Evolutionary conservation across 1,140 invertebrate genomes (phyloP).

Genomic region (Drosophila auraria): DNA sequence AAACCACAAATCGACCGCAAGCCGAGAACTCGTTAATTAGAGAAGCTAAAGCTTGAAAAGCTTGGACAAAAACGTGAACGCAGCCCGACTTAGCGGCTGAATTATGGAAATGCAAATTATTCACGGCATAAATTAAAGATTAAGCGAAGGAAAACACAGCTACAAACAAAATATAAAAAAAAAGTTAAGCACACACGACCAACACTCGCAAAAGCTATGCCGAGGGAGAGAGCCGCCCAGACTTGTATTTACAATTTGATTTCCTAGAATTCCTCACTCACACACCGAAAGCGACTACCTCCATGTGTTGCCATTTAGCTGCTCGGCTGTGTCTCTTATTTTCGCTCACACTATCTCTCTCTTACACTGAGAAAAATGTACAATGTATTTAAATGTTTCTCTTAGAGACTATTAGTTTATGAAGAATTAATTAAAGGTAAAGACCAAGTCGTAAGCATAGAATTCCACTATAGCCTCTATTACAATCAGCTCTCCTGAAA

Average conservation of each 20-base stretch:
- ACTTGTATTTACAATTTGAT: slow-evolving; percentile 64
- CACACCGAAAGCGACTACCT: slow-evolving; percentile 34
- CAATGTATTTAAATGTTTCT: not conserved
- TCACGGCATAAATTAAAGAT: slow-evolving; percentile 71
- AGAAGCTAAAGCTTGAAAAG: slow-evolving; percentile 47
- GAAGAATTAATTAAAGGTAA: not conserved
- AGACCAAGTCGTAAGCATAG: too few relatives aligned
- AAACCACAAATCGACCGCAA: slow-evolving; percentile 26
- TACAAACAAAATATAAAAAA: slow-evolving; percentile 25
- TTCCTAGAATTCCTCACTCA: slow-evolving; percentile 70
- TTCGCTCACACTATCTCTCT: slow-evolving; percentile 21
- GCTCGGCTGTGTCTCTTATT: slow-evolving; percentile 22
- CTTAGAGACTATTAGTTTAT: not conserved
- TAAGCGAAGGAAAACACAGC: slow-evolving; percentile 46
- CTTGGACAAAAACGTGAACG: slow-evolving; percentile 49
- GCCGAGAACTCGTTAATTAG: slow-evolving; percentile 63
- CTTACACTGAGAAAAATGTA: slow-evolving; percentile 12
- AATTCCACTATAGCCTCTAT: too few relatives aligned
- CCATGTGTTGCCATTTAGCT: slow-evolving; percentile 31
- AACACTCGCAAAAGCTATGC: slow-evolving; percentile 10
- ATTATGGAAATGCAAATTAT: slow-evolving; percentile 54
- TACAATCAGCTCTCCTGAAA: too few relatives aligned
- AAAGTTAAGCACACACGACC: slow-evolving; percentile 2
- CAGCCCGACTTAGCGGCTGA: slow-evolving; percentile 27
- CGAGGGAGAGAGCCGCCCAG: slow-evolving; percentile 41